These are phyloP conservation scores for Pteromalus puparum DNA, from an alignment of 1,140 invertebrate species.

Conservation along the genomic window DNA sequence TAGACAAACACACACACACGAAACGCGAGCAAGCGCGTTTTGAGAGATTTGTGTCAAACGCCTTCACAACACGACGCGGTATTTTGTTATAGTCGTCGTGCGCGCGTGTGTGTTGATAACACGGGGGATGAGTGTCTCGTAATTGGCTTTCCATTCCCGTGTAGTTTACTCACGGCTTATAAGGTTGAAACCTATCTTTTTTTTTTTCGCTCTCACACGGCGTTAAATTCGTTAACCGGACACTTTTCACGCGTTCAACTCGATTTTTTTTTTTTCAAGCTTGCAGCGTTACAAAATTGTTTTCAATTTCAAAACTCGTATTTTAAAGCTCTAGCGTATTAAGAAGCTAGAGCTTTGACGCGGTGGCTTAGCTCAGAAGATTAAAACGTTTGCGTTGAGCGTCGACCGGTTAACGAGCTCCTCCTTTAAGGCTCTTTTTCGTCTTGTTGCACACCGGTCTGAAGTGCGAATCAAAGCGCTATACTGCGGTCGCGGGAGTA, in stretches of 20 bases:
- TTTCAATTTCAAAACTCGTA: background rate
- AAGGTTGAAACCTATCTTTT: background rate
- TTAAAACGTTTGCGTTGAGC: background rate
- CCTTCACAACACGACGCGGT: background rate
- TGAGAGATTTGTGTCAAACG: too few relatives aligned
- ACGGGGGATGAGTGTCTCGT: conserved; percentile 51
- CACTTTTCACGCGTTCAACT: too few relatives aligned
- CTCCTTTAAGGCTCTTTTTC: conserved; percentile 1
- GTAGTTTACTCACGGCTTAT: background rate
- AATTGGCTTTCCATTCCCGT: conserved; percentile 41
- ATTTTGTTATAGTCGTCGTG: background rate
- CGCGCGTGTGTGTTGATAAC: background rate
- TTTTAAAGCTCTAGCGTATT: background rate
- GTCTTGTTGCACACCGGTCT: background rate
- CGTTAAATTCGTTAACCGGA: too few relatives aligned
- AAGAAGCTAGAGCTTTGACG: background rate
- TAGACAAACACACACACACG: too few relatives aligned
- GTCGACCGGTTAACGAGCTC: background rate
- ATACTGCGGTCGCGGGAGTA: background rate
- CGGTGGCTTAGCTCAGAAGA: background rate
- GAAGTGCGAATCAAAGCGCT: background rate
- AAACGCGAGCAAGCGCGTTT: too few relatives aligned
- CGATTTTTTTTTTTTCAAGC: too few relatives aligned
- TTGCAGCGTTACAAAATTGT: too few relatives aligned
- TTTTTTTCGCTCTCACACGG: too few relatives aligned